Base-by-base conservation (phyloP, 2,797 vertebrate genomes). In the Xenopus petersii region DNA sequence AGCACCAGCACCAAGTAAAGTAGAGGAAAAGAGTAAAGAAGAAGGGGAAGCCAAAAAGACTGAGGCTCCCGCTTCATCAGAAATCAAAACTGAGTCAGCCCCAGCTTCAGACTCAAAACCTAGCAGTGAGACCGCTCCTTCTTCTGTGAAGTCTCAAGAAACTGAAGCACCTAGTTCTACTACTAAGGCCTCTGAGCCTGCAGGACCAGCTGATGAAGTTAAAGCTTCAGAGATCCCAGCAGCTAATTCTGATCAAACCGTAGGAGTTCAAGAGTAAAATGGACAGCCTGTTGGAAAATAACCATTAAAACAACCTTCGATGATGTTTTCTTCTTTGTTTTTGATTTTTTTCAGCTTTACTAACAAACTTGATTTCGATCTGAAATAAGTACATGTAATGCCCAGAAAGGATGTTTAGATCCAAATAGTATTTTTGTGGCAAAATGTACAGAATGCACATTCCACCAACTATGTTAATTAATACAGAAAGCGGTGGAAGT, bases 11-110 rank as follows among this genome's bases (percentile, higher is more conserved):
- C 88, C 94, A 85, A 92, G 88, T 83, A 87, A 90, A 86, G 87
- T 75, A 73, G 92, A 91, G 79, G 89, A 88, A 79, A 88, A 90
- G 85, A 80, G 87, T 89, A 93, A 95, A 91, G 93, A 92, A 80
- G 94, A 95, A 86, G 93, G 92, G 88, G 93, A 96, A 85, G 93
- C 94, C 94, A 94, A 96, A 96, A 98, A 98, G 95, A 98, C 97
- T 97, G 96, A 98, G 93, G 96, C 94, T 92, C 93, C 95, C 82
- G 75, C 91, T 74, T 83, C 92, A 7, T 90, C 93, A 84, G 91
- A 92, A 86, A 89, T 92, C 87, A 94, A 95, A 94, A 90, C 89
- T 55, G 91, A 93, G 78, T 91, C 84, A 83, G 89, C 91, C 71
- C 89, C 92, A 80, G 91, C 89, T 85, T 92, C 90, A 90, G 90